Evolutionary conservation across 2,797 vertebrate species (phyloP).

Genomic region (Pseudomugil gertrudae): DNA sequence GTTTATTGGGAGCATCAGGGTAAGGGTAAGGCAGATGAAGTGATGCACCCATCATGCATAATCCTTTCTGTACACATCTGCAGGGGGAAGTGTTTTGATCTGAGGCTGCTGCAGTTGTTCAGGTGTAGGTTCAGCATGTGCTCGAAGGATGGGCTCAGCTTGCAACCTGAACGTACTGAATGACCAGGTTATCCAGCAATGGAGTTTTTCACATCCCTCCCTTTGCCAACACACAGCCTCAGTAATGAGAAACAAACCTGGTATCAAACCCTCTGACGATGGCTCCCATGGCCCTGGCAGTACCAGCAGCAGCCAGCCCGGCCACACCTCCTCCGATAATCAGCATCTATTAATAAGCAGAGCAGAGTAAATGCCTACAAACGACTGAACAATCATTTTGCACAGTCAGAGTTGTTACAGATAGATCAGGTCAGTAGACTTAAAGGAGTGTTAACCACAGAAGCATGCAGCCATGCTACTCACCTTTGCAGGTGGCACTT

Average conservation of each 20-base stretch:
- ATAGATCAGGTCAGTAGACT: background rate
- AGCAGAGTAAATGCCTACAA: background rate
- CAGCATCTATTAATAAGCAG: constrained; percentile 75
- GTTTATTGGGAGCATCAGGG: no score
- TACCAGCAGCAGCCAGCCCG: constrained; percentile 85
- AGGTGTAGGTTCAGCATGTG: no score
- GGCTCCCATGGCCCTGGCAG: constrained; percentile 87
- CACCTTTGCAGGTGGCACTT: constrained; percentile 84
- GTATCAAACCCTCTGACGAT: constrained; percentile 87
- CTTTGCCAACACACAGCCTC: background rate
- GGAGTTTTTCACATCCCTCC: background rate
- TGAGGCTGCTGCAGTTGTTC: no score
- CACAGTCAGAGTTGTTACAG: background rate
- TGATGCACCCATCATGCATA: no score
- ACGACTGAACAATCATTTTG: background rate
- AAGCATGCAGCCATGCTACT: background rate
- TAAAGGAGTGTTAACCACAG: background rate
- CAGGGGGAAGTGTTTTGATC: no score
- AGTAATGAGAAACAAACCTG: constrained; percentile 68
- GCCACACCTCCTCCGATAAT: constrained; percentile 88
- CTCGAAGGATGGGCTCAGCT: no score
- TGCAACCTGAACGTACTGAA: no score
- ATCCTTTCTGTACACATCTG: no score
- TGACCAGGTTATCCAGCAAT: no score
- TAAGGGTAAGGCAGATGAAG: no score